A percentile compares a stretch with the other conserved stretches of the same genome.
phyloP scores from a whole-genome alignment of 2,888 invertebrate genomes.

The Pseudeuparius sepicola region DNA sequence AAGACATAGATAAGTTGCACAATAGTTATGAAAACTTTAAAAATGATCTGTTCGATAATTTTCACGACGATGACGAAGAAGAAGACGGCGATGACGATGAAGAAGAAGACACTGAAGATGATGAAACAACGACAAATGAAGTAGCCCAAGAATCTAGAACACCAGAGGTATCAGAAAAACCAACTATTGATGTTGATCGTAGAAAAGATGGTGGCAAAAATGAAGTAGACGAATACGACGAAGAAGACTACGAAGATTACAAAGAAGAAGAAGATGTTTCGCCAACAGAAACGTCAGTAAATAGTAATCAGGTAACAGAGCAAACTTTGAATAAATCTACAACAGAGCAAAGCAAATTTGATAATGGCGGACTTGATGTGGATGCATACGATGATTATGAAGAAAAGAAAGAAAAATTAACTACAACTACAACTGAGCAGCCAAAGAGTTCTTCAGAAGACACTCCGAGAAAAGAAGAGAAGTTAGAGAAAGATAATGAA shows the following conservation, averaged over 20 bases:
- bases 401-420: conserved; percentile 5
- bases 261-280: conserved; percentile 15
- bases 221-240: conserved; percentile 21
- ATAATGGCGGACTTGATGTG: not conserved
- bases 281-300: not conserved
- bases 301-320: not conserved
- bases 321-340: too few species aligned
- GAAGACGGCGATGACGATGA: conserved; percentile 20
- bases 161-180: too few species aligned
- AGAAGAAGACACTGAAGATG: conserved; percentile 21
- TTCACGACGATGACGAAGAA: conserved; percentile 16
- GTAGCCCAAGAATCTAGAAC: too few species aligned
- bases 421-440: not conserved
- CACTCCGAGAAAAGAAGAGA: too few species aligned
- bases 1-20: too few species aligned
- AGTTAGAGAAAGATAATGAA: conserved; percentile 14
- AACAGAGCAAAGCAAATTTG: too few species aligned
- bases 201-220: conserved; percentile 15
- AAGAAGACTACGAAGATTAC: conserved; percentile 23
- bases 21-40: conserved; percentile 9
- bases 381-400: conserved; percentile 3
- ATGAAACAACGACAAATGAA: too few species aligned
- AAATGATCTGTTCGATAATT: conserved; percentile 21
- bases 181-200: conserved; percentile 13
- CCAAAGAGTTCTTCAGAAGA: conserved; percentile 11